Evolutionary conservation across 1,140 invertebrate genomes (phyloP).

Genomic region (Agraylea sexmaculata): DNA sequence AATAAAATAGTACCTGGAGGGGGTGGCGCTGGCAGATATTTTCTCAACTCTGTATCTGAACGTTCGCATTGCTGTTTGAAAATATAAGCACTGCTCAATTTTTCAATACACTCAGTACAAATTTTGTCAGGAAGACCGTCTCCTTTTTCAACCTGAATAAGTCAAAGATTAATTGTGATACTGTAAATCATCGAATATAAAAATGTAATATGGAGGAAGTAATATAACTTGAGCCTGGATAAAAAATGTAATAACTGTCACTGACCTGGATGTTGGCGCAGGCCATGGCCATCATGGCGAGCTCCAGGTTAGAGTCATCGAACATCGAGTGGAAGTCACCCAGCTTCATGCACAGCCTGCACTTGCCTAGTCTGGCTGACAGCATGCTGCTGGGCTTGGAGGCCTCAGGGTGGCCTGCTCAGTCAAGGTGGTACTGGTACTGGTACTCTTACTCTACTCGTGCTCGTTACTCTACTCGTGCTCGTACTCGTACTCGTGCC

Average conservation of each 20-base stretch:
- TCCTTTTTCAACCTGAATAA: slow-evolving; percentile 32
- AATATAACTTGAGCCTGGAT: not conserved
- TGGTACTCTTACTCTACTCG: no score
- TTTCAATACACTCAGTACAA: slow-evolving; percentile 38
- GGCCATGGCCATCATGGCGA: slow-evolving; percentile 46
- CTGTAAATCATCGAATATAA: not conserved
- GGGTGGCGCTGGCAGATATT: slow-evolving; percentile 27
- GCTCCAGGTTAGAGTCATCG: slow-evolving; percentile 37
- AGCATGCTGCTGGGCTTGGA: no score
- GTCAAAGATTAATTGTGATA: slow-evolving; percentile 9
- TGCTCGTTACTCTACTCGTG: no score
- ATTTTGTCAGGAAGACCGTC: slow-evolving; percentile 39
- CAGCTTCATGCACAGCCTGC: slow-evolving; percentile 39
- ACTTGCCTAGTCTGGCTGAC: no score
- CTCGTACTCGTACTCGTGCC: no score
- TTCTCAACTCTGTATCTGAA: slow-evolving; percentile 35
- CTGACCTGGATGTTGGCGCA: slow-evolving; percentile 42
- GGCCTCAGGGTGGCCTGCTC: no score
- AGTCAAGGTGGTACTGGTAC: no score
- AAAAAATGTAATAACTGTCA: slow-evolving; percentile 5
- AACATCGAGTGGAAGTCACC: slow-evolving; percentile 42
- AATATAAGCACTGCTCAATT: slow-evolving; percentile 37
- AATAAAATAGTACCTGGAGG: not conserved
- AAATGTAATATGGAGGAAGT: not conserved
- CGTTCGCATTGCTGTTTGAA: slow-evolving; percentile 40